Evolutionary conservation across 2,888 invertebrate genomes (phyloP).

Genomic region (Dexiosoma caninum): DNA sequence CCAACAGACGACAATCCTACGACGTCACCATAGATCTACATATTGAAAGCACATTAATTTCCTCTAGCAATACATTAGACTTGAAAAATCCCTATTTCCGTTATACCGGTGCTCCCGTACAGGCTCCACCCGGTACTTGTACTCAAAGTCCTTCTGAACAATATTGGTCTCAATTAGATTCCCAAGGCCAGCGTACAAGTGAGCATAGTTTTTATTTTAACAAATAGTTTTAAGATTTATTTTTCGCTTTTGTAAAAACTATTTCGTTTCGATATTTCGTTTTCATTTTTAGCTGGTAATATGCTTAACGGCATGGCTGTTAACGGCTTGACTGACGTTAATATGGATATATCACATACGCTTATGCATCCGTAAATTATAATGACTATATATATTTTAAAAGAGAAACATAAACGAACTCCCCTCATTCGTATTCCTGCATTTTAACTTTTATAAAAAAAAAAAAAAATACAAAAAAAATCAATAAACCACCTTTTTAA

Average conservation of each 20-base stretch:
- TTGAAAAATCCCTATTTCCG: conserved; percentile 99
- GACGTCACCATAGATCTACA: conserved; percentile 97
- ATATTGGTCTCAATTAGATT: conserved; percentile 91
- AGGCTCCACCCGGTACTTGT: conserved; percentile 94
- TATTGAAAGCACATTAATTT: conserved; percentile 91
- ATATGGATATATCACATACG: conserved; percentile 83
- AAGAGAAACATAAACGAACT: conserved; percentile 18
- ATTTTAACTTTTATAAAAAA: too few species aligned
- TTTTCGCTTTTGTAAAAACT: conserved; percentile 37
- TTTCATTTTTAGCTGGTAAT: conserved; percentile 80
- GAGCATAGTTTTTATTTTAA: conserved; percentile 60
- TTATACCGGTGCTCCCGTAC: conserved; percentile 94
- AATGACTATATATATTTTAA: conserved; percentile 22
- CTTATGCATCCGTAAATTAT: conserved; percentile 71
- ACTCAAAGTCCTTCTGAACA: conserved; percentile 95
- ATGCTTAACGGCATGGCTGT: conserved; percentile 87
- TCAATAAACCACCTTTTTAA: conserved; percentile 42
- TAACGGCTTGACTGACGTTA: conserved; percentile 85
- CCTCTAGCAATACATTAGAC: conserved; percentile 94
- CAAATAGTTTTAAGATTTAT: conserved; percentile 43
- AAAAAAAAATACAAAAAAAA: conserved; percentile 36
- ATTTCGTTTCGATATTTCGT: conserved; percentile 8
- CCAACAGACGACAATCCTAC: conserved; percentile 98
- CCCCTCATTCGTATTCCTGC: conserved; percentile 1
- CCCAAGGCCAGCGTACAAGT: conserved; percentile 79